A percentile compares a stretch with the other conserved stretches of the same genome.
Evolutionary conservation across 2,113 vertebrate species (phyloP).

Genomic region (Catharus fuscescens): DNA sequence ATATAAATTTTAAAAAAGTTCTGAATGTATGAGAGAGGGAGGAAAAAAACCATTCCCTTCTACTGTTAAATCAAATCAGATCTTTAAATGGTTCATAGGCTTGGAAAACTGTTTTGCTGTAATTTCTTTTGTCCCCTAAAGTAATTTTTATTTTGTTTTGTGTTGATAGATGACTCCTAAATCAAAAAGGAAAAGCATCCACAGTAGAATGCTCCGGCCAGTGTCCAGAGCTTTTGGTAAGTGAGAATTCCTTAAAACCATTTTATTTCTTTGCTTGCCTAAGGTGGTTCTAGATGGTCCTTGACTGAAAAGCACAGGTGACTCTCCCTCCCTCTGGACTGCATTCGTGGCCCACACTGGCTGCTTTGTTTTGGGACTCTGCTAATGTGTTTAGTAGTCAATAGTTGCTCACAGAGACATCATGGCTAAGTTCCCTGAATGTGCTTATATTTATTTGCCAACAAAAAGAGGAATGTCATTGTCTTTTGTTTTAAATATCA

Average conservation of each 20-base stretch:
- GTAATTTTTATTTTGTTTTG: slow-evolving; percentile 31
- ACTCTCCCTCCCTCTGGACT: background rate
- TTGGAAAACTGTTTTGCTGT: background rate
- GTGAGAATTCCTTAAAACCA: slow-evolving; percentile 26
- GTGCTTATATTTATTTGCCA: background rate
- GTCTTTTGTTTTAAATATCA: slow-evolving; percentile 12
- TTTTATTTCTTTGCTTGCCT: background rate
- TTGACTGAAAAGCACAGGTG: background rate
- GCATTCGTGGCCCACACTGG: background rate
- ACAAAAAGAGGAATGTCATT: background rate
- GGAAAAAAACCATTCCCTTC: background rate
- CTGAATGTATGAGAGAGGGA: background rate
- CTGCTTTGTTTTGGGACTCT: background rate
- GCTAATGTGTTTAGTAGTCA: background rate
- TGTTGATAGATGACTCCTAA: slow-evolving; percentile 93
- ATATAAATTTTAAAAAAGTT: background rate
- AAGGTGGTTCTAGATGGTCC: background rate
- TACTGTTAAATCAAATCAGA: background rate
- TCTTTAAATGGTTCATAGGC: background rate
- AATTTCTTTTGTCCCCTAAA: background rate
- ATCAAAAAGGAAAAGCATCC: slow-evolving; percentile 97
- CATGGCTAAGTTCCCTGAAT: background rate
- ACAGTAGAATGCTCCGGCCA: slow-evolving; percentile 94
- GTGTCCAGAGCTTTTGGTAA: slow-evolving; percentile 96
- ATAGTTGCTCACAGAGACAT: background rate